Conservation (phyloP, 2,888 invertebrate genomes). For the Xestia rhomboidea region DNA sequence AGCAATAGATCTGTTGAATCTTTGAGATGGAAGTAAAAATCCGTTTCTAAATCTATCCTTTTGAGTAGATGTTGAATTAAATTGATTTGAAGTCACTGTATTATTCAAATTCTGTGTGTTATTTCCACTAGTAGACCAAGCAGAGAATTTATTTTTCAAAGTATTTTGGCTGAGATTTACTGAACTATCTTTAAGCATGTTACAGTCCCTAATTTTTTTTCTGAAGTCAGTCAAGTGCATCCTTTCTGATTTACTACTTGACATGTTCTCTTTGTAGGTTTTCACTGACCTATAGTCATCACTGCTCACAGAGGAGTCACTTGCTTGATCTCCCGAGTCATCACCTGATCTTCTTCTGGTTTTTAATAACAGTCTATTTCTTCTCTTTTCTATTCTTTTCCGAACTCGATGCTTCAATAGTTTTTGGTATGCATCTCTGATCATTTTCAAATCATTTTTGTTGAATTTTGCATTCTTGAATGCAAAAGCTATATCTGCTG, state of each 20-base stretch:
- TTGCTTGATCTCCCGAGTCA: constrained; percentile 82
- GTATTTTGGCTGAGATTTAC: constrained; percentile 72
- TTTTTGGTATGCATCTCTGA: constrained; percentile 77
- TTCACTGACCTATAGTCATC: constrained; percentile 79
- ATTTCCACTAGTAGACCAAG: constrained; percentile 52
- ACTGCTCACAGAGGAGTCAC: constrained; percentile 83
- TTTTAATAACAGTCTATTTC: constrained; percentile 76
- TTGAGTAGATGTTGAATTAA: constrained; percentile 62
- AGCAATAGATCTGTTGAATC: constrained; percentile 77
- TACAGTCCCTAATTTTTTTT: constrained; percentile 36
- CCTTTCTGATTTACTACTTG: constrained; percentile 58
- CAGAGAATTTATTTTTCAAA: constrained; percentile 70
- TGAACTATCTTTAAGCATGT: constrained; percentile 67
- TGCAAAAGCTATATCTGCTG: constrained; percentile 77
- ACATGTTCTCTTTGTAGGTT: constrained; percentile 73
- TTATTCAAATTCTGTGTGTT: constrained; percentile 36
- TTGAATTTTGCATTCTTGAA: constrained; percentile 77
- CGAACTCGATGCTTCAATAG: constrained; percentile 71
- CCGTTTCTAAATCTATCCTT: constrained; percentile 80
- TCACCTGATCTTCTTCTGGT: constrained; percentile 73
- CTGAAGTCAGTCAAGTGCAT: constrained; percentile 45
- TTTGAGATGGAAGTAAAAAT: constrained; percentile 79
- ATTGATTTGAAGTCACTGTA: constrained; percentile 57
- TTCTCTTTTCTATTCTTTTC: constrained; percentile 77
- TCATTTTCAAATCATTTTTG: constrained; percentile 76